These are phyloP conservation scores for Cliona cf. orientalis DNA, from an alignment of 37 sponge, comb jelly and placozoan species.

Conservation along the genomic window DNA sequence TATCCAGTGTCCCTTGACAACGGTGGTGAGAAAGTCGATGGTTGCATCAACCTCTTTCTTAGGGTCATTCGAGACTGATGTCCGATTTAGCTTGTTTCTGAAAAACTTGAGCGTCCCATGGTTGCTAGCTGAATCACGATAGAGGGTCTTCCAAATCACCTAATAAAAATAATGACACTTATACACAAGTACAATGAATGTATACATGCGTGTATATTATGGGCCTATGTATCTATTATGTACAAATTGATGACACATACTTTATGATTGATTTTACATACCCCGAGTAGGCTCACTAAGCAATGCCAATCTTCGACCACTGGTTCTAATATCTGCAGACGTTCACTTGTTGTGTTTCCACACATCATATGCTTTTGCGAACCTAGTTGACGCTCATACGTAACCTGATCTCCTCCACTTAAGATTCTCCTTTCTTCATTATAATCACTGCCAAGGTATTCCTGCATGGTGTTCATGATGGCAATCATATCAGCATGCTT, in stretches of 20 bases:
- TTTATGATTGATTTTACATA: not conserved
- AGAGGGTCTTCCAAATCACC: constrained; percentile 43
- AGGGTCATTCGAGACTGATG: constrained; percentile 11
- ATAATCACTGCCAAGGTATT: constrained; percentile 17
- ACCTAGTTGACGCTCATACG: constrained; percentile 32
- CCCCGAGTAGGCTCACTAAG: constrained; percentile 2
- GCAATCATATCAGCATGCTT: no score
- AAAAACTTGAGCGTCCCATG: constrained; percentile 43
- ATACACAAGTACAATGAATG: not conserved
- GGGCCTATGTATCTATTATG: no score
- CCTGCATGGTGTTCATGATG: constrained; percentile 37
- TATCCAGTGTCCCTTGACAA: constrained; percentile 22
- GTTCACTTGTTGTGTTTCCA: constrained; percentile 18
- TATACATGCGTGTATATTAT: not conserved
- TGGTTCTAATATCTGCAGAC: constrained; percentile 25
- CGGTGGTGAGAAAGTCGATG: constrained; percentile 29
- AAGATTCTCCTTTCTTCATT: not conserved
- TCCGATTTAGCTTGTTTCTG: constrained; percentile 7
- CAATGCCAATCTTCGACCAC: constrained; percentile 33
- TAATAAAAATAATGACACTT: no score
- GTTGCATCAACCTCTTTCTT: constrained; percentile 37
- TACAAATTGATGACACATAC: no score
- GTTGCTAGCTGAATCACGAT: not conserved
- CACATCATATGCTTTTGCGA: constrained; percentile 13
- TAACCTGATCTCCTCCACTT: constrained; percentile 49